phyloP scores from a whole-genome alignment of 2,113 vertebrate genomes.

The Columba livia region DNA sequence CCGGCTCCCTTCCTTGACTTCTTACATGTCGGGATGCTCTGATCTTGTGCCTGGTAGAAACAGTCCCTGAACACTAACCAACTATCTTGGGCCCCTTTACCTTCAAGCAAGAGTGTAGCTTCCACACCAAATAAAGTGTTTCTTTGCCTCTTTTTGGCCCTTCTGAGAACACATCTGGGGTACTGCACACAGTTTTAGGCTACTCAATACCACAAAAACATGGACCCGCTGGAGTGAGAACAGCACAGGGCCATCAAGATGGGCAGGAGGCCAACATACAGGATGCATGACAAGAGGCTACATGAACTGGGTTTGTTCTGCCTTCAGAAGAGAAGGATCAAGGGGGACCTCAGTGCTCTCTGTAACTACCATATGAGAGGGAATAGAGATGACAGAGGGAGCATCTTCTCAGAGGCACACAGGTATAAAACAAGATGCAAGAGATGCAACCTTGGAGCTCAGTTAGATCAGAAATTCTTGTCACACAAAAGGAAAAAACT shows the following conservation, averaged over 20 bases:
- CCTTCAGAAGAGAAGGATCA: not conserved
- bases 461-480: not conserved
- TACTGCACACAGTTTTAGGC: not conserved
- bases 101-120: not conserved
- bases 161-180: not conserved
- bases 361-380: not conserved
- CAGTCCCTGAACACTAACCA: no score
- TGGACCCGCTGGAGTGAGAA: not conserved
- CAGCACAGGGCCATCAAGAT: not conserved
- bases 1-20: no score
- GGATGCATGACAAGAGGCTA: not conserved
- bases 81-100: no score
- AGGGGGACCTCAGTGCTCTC: not conserved
- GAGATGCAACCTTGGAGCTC: not conserved
- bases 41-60: no score
- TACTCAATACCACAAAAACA: not conserved
- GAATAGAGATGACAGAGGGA: not conserved
- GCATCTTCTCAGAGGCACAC: not conserved
- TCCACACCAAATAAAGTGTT: not conserved
- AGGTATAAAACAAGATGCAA: not conserved
- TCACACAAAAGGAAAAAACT: not conserved
- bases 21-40: no score
- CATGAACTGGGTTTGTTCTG: not conserved
- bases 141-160: not conserved
- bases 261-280: not conserved